Evolutionary conservation across 2,888 invertebrate species (phyloP).

Genomic region (Crossocerus cetratus): DNA sequence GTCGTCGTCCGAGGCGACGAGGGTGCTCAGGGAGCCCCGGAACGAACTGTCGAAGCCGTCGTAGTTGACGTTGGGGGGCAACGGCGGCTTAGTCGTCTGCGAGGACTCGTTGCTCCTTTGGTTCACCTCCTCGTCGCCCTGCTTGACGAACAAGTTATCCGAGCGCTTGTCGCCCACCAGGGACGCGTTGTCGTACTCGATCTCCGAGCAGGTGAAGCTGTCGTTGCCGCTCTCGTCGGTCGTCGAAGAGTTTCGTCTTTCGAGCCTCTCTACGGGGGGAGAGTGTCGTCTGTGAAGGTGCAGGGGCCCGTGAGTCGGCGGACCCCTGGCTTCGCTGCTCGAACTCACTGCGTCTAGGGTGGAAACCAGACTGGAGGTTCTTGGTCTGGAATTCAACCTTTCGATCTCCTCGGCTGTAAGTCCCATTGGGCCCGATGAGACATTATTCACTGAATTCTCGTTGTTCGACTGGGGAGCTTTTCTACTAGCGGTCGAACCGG

Average conservation of each 20-base stretch:
- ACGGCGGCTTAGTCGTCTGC: conserved; percentile 81
- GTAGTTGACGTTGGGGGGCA: conserved; percentile 86
- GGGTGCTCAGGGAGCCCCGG: conserved; percentile 93
- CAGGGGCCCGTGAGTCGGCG: conserved; percentile 83
- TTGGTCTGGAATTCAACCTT: conserved; percentile 90
- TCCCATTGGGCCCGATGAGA: conserved; percentile 86
- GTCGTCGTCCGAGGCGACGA: conserved; percentile 94
- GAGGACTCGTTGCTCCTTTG: conserved; percentile 77
- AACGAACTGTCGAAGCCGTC: conserved; percentile 97
- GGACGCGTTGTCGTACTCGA: conserved; percentile 90
- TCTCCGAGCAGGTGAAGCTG: conserved; percentile 97
- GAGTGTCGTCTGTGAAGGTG: conserved; percentile 82
- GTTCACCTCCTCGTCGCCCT: conserved; percentile 77
- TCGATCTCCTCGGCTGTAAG: conserved; percentile 96
- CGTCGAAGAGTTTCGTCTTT: conserved; percentile 88
- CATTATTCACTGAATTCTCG: conserved; percentile 79
- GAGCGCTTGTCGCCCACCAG: conserved; percentile 87
- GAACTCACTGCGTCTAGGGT: conserved; percentile 96
- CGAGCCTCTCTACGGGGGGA: conserved; percentile 84
- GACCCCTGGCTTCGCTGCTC: conserved; percentile 88
- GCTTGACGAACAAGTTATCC: conserved; percentile 81
- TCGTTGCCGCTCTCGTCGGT: conserved; percentile 96
- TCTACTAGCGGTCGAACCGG: conserved; percentile 88
- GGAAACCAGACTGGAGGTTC: conserved; percentile 93
- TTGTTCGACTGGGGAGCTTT: conserved; percentile 86